Conservation (phyloP, 2,888 invertebrate genomes). For the Helleia helle region DNA sequence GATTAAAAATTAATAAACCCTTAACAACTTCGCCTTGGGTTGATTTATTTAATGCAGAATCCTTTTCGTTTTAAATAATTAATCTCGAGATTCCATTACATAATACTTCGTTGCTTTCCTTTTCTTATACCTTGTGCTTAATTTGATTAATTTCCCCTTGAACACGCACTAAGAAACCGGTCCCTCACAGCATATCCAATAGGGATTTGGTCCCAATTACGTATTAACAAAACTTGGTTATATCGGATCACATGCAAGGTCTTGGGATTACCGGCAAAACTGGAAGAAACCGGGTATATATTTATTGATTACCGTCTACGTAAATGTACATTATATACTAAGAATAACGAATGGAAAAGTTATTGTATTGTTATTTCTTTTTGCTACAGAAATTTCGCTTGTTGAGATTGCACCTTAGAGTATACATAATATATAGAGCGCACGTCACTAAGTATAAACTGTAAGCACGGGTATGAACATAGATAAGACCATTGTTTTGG, state of each 20-base stretch:
- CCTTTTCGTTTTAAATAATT: slow-evolving; percentile 6
- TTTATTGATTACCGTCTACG: background rate
- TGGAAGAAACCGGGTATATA: slow-evolving; percentile 11
- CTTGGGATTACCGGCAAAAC: slow-evolving; percentile 12
- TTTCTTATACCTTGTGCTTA: slow-evolving; percentile 46
- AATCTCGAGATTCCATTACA: slow-evolving; percentile 7
- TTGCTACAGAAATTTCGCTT: too few relatives aligned
- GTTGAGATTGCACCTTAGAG: too few relatives aligned
- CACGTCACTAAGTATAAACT: too few relatives aligned
- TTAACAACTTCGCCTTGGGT: background rate
- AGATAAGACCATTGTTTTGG: too few relatives aligned
- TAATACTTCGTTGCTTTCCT: slow-evolving; percentile 13
- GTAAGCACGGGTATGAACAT: too few relatives aligned
- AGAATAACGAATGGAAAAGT: too few relatives aligned
- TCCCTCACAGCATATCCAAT: slow-evolving; percentile 48
- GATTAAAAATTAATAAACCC: too few relatives aligned
- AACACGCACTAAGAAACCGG: slow-evolving; percentile 61
- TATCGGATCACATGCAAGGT: slow-evolving; percentile 40
- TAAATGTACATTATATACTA: too few relatives aligned
- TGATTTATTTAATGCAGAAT: background rate
- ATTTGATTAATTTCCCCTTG: slow-evolving; percentile 65
- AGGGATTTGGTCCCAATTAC: slow-evolving; percentile 68
- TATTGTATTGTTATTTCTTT: too few relatives aligned
- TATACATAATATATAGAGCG: too few relatives aligned
- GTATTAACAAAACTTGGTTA: slow-evolving; percentile 59